Base-by-base conservation (phyloP, 1,140 invertebrate species). In the Manduca sexta region DNA sequence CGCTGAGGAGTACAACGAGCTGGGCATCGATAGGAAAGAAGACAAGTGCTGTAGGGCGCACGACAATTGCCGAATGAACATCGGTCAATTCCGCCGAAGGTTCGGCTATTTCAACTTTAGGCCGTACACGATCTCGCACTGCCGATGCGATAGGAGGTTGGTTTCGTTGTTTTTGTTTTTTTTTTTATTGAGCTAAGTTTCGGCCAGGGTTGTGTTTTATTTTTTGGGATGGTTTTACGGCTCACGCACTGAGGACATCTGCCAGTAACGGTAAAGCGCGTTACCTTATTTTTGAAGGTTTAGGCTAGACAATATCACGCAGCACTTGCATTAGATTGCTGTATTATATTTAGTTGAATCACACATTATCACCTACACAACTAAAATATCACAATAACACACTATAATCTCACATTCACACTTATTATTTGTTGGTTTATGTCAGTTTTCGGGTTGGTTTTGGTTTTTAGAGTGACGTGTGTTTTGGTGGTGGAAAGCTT, bases 121-220 rank as follows among this genome's bases (percentile, higher is more conserved):
- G 42, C 92, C 94, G 29, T 94, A 93, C 83, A 96, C 94, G 5
- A 82, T 96, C n/a, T 94, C 93, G 47, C 93, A 95, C 70, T 97
- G 95, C 82, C 87, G 86, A 42, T 97, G 95, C 78, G 95, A 97
- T 86, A 89, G 90, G 79, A 94, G 92, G 94, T 95, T 88, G 39
- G 46, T 50, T 44, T 43, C 13, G 49, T 49, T 60, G 52, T 61
- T 52, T 30, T 46, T 37, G 49, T 52, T 48, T 50, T 46, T 48
- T 52, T 46, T 52, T 17, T 13, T 34, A 14, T 12, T n/a, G n/a
- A n/a, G 33, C 33, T 34, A 30, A 14, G n/a, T 17, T 45, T 17
- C 40, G 4, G 31, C 31, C 15, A 35, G 26, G 33, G 30, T 45
- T 34, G 14, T 18, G 17, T 45, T 17, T 5, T 26, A 5, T 26